These are phyloP conservation scores for Mimumesa dahlbomi DNA, from an alignment of 2,888 invertebrate species.

Conservation along the genomic window DNA sequence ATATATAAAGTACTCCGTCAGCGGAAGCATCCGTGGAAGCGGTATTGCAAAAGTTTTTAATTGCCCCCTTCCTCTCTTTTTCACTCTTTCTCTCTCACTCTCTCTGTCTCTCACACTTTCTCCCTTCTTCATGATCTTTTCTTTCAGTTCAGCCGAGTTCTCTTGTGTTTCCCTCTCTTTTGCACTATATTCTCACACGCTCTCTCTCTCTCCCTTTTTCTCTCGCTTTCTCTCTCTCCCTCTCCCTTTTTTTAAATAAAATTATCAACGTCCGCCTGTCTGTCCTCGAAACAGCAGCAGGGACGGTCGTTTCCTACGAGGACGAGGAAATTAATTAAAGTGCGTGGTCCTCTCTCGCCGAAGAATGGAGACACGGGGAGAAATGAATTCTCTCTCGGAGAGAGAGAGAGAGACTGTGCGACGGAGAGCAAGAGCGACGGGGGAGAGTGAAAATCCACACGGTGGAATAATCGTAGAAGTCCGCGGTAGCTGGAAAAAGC, in stretches of 20 bases:
- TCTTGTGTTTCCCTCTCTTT: background rate
- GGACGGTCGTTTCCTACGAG: conserved; percentile 28
- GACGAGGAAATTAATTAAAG: conserved; percentile 61
- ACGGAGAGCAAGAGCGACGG: conserved; percentile 14
- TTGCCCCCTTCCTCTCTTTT: conserved; percentile 44
- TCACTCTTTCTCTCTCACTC: background rate
- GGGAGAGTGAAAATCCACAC: conserved; percentile 1
- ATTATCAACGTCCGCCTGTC: conserved; percentile 15
- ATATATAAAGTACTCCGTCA: conserved; percentile 8
- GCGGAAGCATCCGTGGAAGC: background rate
- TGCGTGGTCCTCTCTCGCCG: conserved; percentile 28
- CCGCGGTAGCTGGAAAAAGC: conserved; percentile 16
- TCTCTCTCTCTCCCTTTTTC: background rate
- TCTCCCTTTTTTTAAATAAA: conserved; percentile 17
- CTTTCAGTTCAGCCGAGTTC: background rate
- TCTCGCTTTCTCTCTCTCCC: background rate
- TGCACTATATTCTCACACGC: background rate
- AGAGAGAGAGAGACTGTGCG: conserved; percentile 5
- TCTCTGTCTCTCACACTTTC: background rate
- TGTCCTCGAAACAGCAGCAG: conserved; percentile 18
- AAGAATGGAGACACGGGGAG: background rate
- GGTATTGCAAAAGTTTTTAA: conserved; percentile 57
- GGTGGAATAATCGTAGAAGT: conserved; percentile 37
- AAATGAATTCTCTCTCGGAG: conserved; percentile 9
- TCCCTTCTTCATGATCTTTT: background rate